A percentile compares a stretch with the other conserved stretches of the same genome.
Evolutionary conservation across 2,113 vertebrate species (phyloP).

Genomic region (Emydocephalus ijimae): DNA sequence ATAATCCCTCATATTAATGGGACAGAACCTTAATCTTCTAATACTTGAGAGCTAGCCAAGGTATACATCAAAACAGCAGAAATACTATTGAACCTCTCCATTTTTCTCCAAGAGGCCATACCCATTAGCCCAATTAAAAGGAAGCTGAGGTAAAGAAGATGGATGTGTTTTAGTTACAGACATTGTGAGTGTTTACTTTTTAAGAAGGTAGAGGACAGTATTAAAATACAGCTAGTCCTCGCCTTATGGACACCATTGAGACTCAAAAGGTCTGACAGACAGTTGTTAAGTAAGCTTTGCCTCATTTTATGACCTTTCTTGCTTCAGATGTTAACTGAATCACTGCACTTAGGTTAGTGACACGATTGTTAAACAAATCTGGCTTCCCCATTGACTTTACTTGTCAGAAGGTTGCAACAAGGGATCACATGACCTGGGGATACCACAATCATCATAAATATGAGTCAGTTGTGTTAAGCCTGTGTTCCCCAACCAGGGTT

Average conservation of each 20-base stretch:
- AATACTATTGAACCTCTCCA: neutral
- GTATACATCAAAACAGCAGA: neutral
- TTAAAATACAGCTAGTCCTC: neutral
- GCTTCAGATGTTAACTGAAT: no score
- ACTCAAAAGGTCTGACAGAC: neutral
- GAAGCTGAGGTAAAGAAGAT: neutral
- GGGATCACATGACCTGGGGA: no score
- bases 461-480: no score
- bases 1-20: neutral
- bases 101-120: neutral
- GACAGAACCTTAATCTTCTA: neutral
- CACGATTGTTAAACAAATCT: no score
- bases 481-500: no score
- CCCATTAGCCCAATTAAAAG: neutral
- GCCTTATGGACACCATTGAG: neutral
- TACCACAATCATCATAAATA: no score
- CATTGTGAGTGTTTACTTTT: neutral
- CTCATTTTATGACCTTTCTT: no score
- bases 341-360: no score
- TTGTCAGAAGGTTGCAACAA: no score
- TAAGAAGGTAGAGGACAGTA: neutral
- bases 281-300: neutral
- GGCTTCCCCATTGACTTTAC: no score
- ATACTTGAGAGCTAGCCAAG: neutral
- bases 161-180: neutral